phyloP scores from a whole-genome alignment of 2,113 vertebrate genomes.

The Equus przewalskii region DNA sequence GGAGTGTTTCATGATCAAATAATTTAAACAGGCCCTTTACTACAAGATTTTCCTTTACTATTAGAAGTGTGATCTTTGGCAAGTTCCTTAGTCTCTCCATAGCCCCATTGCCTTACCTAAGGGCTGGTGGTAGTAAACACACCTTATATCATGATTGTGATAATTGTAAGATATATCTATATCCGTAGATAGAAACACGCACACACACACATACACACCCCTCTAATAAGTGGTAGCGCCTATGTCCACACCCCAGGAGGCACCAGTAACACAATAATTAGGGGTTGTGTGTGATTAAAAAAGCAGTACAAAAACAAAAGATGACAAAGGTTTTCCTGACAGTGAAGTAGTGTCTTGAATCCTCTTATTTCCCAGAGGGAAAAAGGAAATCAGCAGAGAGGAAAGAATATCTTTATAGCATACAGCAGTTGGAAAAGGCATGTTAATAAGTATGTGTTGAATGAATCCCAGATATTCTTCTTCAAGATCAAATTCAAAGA shows the following conservation, averaged over 20 bases:
- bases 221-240: neutral
- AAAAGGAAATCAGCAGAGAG: neutral
- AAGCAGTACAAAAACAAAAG: neutral
- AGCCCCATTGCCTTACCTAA: neutral
- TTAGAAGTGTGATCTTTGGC: neutral
- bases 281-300: neutral
- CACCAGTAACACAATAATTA: neutral
- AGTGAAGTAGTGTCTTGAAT: neutral
- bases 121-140: neutral
- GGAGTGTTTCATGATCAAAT: neutral
- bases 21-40: neutral
- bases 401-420: neutral
- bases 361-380: neutral
- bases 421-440: neutral
- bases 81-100: neutral
- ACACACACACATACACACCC: too few relatives aligned
- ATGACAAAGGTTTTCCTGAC: neutral
- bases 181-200: neutral
- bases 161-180: neutral
- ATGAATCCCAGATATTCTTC: conserved; percentile 2
- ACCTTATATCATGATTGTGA: neutral
- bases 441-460: neutral
- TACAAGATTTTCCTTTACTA: neutral
- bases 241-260: neutral
- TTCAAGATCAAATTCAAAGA: neutral